Evolutionary conservation across 2,888 invertebrate genomes (phyloP).

Genomic region (Coleophora flavipennella): DNA sequence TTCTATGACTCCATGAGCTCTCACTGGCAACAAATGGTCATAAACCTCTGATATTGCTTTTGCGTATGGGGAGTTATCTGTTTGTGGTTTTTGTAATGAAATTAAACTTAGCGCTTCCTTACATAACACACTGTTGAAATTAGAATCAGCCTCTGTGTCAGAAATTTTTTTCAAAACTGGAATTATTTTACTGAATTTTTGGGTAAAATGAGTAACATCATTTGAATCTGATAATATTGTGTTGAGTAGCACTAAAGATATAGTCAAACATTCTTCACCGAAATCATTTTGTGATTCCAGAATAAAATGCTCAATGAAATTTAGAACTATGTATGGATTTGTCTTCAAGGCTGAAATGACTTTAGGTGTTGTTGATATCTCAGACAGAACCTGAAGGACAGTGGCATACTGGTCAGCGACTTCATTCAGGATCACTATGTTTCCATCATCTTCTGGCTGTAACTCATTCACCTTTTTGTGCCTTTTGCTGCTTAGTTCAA

Average conservation of each 20-base stretch:
- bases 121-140: conserved; percentile 39
- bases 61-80: conserved; percentile 58
- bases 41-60: conserved; percentile 78
- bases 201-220: conserved; percentile 22
- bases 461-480: conserved; percentile 28
- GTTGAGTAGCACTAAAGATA: conserved; percentile 53
- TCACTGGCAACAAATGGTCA: conserved; percentile 82
- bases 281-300: conserved; percentile 23
- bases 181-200: conserved; percentile 33
- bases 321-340: conserved; percentile 52
- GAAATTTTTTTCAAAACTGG: conserved; percentile 37
- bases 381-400: conserved; percentile 64
- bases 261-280: conserved; percentile 52
- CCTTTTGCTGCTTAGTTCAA: conserved; percentile 33
- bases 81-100: conserved; percentile 22
- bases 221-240: conserved; percentile 45
- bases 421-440: conserved; percentile 34
- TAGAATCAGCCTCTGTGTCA: conserved; percentile 25
- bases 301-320: conserved; percentile 63
- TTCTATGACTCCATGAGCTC: conserved; percentile 84
- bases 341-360: conserved; percentile 51
- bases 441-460: conserved; percentile 45
- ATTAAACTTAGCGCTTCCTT: conserved; percentile 47
- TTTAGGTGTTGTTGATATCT: conserved; percentile 57
- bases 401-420: conserved; percentile 50